These are phyloP conservation scores for Sinella curviseta DNA, from an alignment of 1,140 invertebrate genomes.

Conservation along the genomic window DNA sequence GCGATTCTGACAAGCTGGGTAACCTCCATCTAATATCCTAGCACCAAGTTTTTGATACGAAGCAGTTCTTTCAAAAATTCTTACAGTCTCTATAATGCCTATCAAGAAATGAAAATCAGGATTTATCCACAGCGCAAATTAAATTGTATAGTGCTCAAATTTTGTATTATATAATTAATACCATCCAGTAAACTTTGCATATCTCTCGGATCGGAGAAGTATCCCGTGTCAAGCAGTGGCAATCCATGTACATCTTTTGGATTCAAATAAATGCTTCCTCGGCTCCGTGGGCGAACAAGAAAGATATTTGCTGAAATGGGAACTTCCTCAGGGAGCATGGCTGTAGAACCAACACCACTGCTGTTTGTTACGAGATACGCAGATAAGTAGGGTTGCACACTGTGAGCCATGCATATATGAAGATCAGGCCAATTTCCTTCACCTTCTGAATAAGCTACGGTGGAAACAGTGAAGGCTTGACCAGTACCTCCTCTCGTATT, in stretches of 20 bases:
- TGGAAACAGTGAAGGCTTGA: conserved; percentile 32
- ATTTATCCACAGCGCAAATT: not conserved
- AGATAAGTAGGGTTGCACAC: not conserved
- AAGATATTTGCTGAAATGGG: conserved; percentile 8
- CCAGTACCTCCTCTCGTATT: not conserved
- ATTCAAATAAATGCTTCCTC: not conserved
- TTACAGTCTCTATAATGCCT: conserved; percentile 34
- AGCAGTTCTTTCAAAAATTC: conserved; percentile 50
- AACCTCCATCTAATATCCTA: not conserved
- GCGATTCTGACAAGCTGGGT: conserved; percentile 29
- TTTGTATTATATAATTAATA: not conserved
- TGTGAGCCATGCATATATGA: conserved; percentile 15
- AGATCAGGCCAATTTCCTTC: conserved; percentile 33
- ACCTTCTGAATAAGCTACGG: conserved; percentile 15
- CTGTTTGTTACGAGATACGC: not conserved
- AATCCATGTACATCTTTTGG: not conserved
- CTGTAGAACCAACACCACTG: not conserved
- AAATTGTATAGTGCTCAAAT: not conserved
- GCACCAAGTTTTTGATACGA: conserved; percentile 51
- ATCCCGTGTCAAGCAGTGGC: not conserved
- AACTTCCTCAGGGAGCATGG: conserved; percentile 18
- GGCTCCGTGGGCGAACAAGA: conserved; percentile 51
- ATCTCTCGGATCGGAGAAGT: not conserved
- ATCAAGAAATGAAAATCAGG: not conserved
- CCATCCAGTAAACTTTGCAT: not conserved